phyloP scores from a whole-genome alignment of 2,113 vertebrate genomes.

The Callaeas wilsoni region DNA sequence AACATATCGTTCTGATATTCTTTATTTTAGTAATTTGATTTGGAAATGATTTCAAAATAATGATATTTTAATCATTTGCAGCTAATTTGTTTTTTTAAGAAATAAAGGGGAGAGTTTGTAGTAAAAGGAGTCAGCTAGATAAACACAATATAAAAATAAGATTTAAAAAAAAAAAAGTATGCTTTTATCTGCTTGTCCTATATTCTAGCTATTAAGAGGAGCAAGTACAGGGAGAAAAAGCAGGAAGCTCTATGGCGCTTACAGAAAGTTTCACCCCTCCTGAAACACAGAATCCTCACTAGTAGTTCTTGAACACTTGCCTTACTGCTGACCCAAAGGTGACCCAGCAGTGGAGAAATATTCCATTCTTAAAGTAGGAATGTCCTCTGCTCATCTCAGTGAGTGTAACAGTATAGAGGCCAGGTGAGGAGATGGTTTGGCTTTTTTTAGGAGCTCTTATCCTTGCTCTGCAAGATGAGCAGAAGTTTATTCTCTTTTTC shows the following conservation, averaged over 20 bases:
- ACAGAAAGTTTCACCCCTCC: neutral
- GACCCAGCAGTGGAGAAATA: neutral
- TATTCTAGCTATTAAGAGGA: neutral
- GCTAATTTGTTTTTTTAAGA: neutral
- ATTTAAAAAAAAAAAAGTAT: neutral
- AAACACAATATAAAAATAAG: neutral
- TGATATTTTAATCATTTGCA: no score
- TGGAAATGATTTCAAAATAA: no score
- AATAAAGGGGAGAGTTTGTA: neutral
- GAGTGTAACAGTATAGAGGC: neutral
- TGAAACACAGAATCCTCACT: neutral
- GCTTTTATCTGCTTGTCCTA: neutral
- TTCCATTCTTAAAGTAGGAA: neutral
- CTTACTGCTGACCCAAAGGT: neutral
- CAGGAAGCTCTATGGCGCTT: neutral
- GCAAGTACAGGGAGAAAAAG: neutral
- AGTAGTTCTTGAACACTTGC: neutral
- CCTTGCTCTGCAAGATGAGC: neutral
- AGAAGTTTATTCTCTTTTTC: neutral
- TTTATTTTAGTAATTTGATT: neutral
- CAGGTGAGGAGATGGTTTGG: neutral
- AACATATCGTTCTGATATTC: neutral
- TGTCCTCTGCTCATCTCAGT: neutral
- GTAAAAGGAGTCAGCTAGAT: neutral
- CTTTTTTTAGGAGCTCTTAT: neutral